Percentiles rank a stretch among this genome's conserved stretches.
phyloP scores from a whole-genome alignment of 2,888 invertebrate species.

The Digitonthophagus gazella region DNA sequence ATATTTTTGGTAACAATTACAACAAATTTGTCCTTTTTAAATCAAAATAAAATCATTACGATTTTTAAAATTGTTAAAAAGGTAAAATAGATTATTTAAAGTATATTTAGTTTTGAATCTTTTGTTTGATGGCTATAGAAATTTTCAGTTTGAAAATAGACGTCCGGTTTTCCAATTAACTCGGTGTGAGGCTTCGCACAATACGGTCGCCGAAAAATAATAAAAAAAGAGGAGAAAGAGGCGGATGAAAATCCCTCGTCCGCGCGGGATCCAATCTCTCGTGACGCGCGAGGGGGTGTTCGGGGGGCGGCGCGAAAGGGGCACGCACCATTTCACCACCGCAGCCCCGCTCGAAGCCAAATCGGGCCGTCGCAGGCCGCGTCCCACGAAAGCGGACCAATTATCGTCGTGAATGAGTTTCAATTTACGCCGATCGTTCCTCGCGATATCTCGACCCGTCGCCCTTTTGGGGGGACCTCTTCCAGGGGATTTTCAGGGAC shows the following conservation, averaged over 20 bases:
- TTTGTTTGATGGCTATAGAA: neutral
- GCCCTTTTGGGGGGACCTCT: neutral
- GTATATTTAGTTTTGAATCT: too few species aligned
- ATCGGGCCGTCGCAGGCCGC: conserved; percentile 43
- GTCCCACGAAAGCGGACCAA: conserved; percentile 30
- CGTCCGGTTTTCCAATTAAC: conserved; percentile 44
- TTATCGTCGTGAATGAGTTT: conserved; percentile 43
- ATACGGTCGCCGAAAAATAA: conserved; percentile 42
- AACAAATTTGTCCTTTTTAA: too few species aligned
- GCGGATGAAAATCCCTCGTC: conserved; percentile 42
- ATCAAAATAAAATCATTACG: too few species aligned
- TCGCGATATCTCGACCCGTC: conserved; percentile 1
- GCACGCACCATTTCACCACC: conserved; percentile 27
- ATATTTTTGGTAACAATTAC: too few species aligned
- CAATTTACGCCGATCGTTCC: conserved; percentile 41
- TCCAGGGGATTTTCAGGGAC: neutral
- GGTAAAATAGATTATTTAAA: neutral
- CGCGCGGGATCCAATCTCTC: conserved; percentile 21
- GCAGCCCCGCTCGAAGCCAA: conserved; percentile 35
- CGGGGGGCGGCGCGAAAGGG: conserved; percentile 9
- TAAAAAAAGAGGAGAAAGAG: neutral
- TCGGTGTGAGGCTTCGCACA: conserved; percentile 17
- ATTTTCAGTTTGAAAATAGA: conserved; percentile 37
- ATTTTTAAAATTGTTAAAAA: too few species aligned
- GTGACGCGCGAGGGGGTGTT: conserved; percentile 7